These are phyloP conservation scores for Pygoscelis adeliae DNA, from an alignment of 2,113 vertebrate genomes.

Conservation along the genomic window DNA sequence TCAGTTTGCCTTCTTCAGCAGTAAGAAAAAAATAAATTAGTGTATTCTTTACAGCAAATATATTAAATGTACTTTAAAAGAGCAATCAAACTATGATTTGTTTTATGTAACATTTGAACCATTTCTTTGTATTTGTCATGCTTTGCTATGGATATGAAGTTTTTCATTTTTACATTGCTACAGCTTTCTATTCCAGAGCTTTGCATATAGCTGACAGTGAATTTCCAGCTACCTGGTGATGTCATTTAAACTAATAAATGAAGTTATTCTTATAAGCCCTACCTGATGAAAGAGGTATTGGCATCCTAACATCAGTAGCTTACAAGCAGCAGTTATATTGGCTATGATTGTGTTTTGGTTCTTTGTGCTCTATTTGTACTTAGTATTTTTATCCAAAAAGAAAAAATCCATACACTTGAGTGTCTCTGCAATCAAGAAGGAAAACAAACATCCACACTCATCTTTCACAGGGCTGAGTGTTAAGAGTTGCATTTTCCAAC, in stretches of 20 bases:
- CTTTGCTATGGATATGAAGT: neutral
- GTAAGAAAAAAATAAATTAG: neutral
- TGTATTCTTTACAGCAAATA: neutral
- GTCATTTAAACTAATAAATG: neutral
- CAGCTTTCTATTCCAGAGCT: conserved; percentile 5
- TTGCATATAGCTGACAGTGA: neutral
- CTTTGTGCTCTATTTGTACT: neutral
- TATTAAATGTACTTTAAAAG: neutral
- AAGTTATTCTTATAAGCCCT: neutral
- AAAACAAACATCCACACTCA: neutral
- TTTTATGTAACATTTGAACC: neutral
- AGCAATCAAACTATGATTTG: neutral
- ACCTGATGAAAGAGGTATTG: neutral
- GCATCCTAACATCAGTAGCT: neutral
- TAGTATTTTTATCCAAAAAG: neutral
- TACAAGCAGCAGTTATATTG: neutral
- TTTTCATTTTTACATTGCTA: neutral
- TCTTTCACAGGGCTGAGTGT: neutral
- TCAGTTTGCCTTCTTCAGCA: neutral
- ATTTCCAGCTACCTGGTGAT: conserved; percentile 8
- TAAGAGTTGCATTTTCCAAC: neutral
- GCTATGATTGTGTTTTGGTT: neutral
- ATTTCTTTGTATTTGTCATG: neutral
- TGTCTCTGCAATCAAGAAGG: neutral
- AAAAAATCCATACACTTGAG: neutral